Base-by-base conservation (phyloP, 37 sponge, comb jelly and placozoan genomes). In the Diacarnus erythraeanus region DNA sequence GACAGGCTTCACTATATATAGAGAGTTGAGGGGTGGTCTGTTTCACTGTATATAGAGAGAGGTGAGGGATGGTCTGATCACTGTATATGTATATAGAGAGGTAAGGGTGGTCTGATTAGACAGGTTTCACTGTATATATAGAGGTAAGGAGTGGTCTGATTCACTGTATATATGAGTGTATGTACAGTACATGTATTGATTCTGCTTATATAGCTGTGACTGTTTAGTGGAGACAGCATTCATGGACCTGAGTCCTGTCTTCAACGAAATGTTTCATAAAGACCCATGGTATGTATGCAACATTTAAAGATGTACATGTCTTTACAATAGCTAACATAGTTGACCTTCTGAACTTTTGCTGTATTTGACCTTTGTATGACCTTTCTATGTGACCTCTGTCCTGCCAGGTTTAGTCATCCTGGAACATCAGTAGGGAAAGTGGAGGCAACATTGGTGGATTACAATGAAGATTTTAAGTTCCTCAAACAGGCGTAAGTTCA, bases 401-500 rank as follows among this genome's bases (percentile, higher is more conserved):
- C 30, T 41, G 44, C 26, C 51, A 89, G 84, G 84, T 61, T 84
- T 58, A 56, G 29, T 9, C 42, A 71, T 22, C 84, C 86, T 1
- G 29, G 42, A 4, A 42, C 67, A 33, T 25, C 84, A n/a, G 43
- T 92, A 15, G 40, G 34, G 18, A 92, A 75, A 8, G 57, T 84
- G 21, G 84, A 76, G 37, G 84, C 70, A 9, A 92, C 92, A 2
- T 25, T 92, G 3, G 33, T 59, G 15, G 92, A 92, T 10, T 87
- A 86, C 47, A 59, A 92, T 56, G 41, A 25, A 3, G 92, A 87
- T 27, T 92, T 92, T 57, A 27, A 42, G 2, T 60, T 64, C 33
- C 72, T 92, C 33, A 92, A 92, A 36, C 76, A 64, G 64, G 77
- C 64, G 92, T 92, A 44, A 83, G 83, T 74, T 40, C n/a, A n/a